Evolutionary conservation across 2,888 invertebrate species (phyloP).

Genomic region (Eilema depressum): DNA sequence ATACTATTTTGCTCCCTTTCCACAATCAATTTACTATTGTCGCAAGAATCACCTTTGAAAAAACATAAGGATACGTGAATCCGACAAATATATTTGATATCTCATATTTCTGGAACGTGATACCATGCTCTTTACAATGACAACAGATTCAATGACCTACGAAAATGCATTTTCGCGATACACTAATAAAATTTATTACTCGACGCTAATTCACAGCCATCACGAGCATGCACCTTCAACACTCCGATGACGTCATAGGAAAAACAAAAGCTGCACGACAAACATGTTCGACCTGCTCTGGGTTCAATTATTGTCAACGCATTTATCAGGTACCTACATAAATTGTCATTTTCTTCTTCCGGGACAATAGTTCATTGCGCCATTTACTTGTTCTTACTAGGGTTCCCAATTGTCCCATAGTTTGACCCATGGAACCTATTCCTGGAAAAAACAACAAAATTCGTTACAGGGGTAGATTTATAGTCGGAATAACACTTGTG

Average conservation of each 20-base stretch:
- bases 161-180: background rate
- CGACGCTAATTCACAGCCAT: background rate
- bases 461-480: no score
- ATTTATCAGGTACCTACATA: background rate
- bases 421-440: background rate
- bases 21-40: no score
- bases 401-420: background rate
- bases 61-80: no score
- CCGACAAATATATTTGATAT: background rate
- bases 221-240: background rate
- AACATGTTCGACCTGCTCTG: background rate
- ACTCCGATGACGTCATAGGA: background rate
- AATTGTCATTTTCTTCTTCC: background rate
- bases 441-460: no score
- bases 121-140: background rate
- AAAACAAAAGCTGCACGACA: conserved; percentile 4
- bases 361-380: background rate
- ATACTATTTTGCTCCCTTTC: no score
- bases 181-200: conserved; percentile 1
- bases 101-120: background rate
- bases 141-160: background rate
- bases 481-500: no score
- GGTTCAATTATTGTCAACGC: background rate
- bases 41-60: no score
- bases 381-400: background rate